A percentile compares a stretch with the other conserved stretches of the same genome.
Conservation (phyloP, 2,113 vertebrate genomes). For the Pteruthius melanotis region DNA sequence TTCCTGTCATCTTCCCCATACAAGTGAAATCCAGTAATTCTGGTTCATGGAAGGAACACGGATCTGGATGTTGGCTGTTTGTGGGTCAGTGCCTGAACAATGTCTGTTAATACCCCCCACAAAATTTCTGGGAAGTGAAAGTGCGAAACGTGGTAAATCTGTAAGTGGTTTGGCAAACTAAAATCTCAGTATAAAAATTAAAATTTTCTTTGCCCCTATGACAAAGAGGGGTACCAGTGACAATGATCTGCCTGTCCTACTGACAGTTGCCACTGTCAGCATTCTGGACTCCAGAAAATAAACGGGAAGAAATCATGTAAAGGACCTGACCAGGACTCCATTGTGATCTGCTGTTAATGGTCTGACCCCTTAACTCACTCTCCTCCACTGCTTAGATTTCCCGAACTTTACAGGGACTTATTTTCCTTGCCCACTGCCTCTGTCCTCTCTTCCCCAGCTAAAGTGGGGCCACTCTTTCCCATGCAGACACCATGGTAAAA, state of each 20-base stretch:
- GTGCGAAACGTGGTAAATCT: not conserved
- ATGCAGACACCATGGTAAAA: not conserved
- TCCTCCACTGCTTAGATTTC: not conserved
- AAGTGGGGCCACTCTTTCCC: not conserved
- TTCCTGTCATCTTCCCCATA: constrained; percentile 88
- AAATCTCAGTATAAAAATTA: not conserved
- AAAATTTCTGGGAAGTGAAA: not conserved
- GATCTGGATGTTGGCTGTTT: not conserved
- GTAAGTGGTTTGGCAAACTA: not conserved
- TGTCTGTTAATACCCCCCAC: not conserved
- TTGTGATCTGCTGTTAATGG: not conserved
- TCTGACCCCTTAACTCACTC: not conserved
- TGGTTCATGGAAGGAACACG: not conserved
- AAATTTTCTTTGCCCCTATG: not conserved
- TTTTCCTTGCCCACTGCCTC: not conserved
- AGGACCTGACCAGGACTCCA: not conserved
- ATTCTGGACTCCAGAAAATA: not conserved
- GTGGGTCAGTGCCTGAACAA: not conserved
- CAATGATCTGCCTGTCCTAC: not conserved
- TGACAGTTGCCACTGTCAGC: not conserved
- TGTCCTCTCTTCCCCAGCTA: not conserved
- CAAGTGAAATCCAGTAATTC: constrained; percentile 71
- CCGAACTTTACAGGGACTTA: not conserved
- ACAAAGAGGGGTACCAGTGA: not conserved
- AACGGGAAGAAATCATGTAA: not conserved